phyloP scores from a whole-genome alignment of 2,797 vertebrate species.

The Mus minutoides region DNA sequence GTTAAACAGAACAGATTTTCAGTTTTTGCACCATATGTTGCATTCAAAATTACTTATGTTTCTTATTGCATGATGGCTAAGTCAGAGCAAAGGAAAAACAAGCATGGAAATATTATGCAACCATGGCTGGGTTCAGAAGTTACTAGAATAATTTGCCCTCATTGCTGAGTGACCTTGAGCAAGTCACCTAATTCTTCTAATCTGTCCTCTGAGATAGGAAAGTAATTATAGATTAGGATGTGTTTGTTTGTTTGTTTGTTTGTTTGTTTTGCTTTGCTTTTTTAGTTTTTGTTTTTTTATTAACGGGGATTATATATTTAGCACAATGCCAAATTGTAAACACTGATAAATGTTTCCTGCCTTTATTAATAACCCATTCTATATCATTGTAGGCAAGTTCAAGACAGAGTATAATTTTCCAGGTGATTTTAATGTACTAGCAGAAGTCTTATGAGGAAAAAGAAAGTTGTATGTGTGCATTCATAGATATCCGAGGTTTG shows the following conservation, averaged over 20 bases:
- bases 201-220: neutral
- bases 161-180: neutral
- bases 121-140: neutral
- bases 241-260: neutral
- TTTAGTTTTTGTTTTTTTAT: neutral
- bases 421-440: conserved; percentile 32
- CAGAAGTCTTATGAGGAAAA: conserved; percentile 22
- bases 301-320: neutral
- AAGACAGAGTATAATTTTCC: neutral
- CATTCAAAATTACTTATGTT: neutral
- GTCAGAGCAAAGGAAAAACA: neutral
- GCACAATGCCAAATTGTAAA: neutral
- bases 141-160: neutral
- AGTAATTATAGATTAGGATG: neutral
- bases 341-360: neutral
- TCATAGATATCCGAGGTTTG: conserved; percentile 3
- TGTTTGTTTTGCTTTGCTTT: neutral
- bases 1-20: conserved; percentile 5
- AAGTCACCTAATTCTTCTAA: neutral
- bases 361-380: neutral
- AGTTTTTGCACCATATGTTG: neutral
- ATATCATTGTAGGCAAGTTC: neutral
- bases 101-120: neutral
- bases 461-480: neutral
- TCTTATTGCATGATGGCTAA: neutral